Conservation (phyloP, 2,888 invertebrate species). For the Campaea margaritaria region DNA sequence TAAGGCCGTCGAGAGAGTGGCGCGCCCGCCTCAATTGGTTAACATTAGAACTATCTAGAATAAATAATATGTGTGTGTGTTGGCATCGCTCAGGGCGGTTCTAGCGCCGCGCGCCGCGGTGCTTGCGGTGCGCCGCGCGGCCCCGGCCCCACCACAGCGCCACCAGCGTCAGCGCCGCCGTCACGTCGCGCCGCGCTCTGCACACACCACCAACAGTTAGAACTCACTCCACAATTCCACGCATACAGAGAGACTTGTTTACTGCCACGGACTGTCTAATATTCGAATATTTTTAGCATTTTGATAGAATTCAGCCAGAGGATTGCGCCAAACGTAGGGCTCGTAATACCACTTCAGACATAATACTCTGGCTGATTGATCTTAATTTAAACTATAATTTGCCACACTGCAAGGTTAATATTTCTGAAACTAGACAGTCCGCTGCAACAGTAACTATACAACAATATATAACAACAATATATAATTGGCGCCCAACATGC, state of each 20-base stretch:
- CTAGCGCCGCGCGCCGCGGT: conserved; percentile 85
- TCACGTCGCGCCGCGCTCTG: conserved; percentile 63
- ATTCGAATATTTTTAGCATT: too few species aligned
- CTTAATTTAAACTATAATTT: too few species aligned
- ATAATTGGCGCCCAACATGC: neutral
- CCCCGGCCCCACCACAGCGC: conserved; percentile 71
- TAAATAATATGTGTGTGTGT: conserved; percentile 65
- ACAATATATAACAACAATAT: too few species aligned
- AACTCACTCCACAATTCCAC: neutral
- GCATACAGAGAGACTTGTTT: neutral
- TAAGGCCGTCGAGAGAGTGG: conserved; percentile 65
- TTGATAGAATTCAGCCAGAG: too few species aligned
- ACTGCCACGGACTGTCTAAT: conserved; percentile 8
- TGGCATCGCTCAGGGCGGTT: conserved; percentile 76
- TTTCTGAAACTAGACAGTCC: neutral
- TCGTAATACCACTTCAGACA: too few species aligned
- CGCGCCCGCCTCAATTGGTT: conserved; percentile 76
- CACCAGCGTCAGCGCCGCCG: conserved; percentile 70
- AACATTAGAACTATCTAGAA: conserved; percentile 84
- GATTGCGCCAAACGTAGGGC: too few species aligned
- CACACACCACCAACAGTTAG: conserved; percentile 17
- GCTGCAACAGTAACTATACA: neutral
- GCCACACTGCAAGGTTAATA: neutral
- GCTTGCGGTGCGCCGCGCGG: conserved; percentile 81
- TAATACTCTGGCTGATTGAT: too few species aligned